These are phyloP conservation scores for Agriopis marginaria DNA, from an alignment of 2,888 invertebrate species.

Conservation along the genomic window DNA sequence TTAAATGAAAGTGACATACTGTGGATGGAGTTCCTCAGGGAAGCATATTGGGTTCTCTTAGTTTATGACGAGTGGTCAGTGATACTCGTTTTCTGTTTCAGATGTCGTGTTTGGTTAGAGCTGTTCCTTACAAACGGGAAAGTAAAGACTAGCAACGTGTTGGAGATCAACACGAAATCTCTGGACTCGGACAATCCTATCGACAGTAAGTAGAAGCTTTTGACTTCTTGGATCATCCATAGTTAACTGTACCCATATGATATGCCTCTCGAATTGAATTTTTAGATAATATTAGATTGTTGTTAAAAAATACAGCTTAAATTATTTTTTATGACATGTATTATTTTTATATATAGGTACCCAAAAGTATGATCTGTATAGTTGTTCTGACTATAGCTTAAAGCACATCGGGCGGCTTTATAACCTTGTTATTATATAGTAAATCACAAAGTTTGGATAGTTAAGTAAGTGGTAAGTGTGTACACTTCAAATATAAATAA, in stretches of 20 bases:
- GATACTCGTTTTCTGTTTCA: conserved; percentile 55
- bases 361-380: no score
- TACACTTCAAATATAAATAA: no score
- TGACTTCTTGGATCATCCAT: background rate
- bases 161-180: conserved; percentile 94
- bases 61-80: background rate
- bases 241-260: background rate
- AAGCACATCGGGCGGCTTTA: no score
- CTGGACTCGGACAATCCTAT: conserved; percentile 74
- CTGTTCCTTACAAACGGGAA: conserved; percentile 96
- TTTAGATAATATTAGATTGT: no score
- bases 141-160: conserved; percentile 95
- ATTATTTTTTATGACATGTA: no score
- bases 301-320: no score
- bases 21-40: background rate
- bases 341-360: no score
- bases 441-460: no score
- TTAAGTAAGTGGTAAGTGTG: no score
- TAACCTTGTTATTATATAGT: no score
- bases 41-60: background rate
- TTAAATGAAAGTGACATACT: background rate
- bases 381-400: no score
- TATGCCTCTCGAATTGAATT: background rate
- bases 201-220: conserved; percentile 70
- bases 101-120: conserved; percentile 95